phyloP scores from a whole-genome alignment of 2,797 vertebrate species.

The Tinamus major region DNA sequence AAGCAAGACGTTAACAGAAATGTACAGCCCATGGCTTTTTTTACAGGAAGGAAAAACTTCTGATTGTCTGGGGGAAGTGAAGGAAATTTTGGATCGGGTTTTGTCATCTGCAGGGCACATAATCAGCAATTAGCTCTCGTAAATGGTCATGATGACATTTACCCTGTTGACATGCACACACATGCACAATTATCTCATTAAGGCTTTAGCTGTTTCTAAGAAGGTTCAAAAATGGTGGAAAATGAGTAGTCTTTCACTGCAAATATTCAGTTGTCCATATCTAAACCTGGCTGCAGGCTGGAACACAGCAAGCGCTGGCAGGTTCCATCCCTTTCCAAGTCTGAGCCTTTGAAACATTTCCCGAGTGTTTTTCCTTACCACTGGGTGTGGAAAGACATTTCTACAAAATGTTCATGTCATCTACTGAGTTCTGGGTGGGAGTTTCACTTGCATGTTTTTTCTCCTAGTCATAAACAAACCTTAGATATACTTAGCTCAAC shows the following conservation, averaged over 20 bases:
- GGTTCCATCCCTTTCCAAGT: not conserved
- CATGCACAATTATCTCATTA: not conserved
- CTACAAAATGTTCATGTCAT: conserved; percentile 8
- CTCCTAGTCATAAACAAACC: not conserved
- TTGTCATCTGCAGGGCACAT: not conserved
- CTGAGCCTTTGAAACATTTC: not conserved
- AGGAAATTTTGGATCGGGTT: not conserved
- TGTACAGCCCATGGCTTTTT: not conserved
- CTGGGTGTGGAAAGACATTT: conserved; percentile 42
- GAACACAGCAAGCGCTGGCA: not conserved
- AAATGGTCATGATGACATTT: not conserved
- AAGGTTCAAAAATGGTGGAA: not conserved
- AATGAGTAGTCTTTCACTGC: not conserved
- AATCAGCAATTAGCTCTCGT: not conserved
- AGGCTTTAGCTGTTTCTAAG: not conserved
- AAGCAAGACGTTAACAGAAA: not conserved
- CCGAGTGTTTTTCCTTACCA: not conserved
- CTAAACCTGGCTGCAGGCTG: not conserved
- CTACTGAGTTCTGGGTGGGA: conserved; percentile 1
- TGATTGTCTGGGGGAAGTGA: not conserved
- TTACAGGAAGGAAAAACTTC: not conserved
- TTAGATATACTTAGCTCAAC: conserved; percentile 19
- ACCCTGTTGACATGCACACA: not conserved
- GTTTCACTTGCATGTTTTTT: not conserved
- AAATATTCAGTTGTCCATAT: not conserved